Evolutionary conservation across 2,888 invertebrate species (phyloP), one percentile per base, ranked within the genome.

Genomic region (Drosophila ezoana): DNA sequence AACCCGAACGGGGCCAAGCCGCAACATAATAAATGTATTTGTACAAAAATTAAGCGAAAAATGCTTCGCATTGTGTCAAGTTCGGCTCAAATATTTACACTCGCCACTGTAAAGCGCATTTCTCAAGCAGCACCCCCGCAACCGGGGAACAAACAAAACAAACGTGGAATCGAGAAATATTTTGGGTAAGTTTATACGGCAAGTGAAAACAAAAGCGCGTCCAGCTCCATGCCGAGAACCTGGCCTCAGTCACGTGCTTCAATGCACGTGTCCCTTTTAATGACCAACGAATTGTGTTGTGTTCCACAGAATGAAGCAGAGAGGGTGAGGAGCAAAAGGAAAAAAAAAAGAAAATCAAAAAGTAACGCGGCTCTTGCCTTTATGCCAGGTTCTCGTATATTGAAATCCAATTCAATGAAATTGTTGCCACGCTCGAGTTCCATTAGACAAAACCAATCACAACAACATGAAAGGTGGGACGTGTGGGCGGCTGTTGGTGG

Each of bases 241-340:
- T 60, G 81, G 81, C 67, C 56, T 76, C 74, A 81, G 92, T 83
- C 91, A 91, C 91, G 91, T 91, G 91, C 88, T 89, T 80, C 74
- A 76, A 62, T 84, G 87, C 91, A 91, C 91, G 91, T 92, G 91
- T 90, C 91, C 77, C 87, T 90, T 90, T 92, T 91, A 92, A 91
- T 91, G 91, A 91, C 91, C 91, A 88, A 79, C 87, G 86, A 88
- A 89, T 90, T 83, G 89, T 82, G 79, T 67, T 80, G 73, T 78
- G 69, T 59, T 62, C 47, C 62, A 62, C 60, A 63, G 51, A 41
- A 20, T 28, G 18, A 23, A 18, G 11, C 14, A 13, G 10, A 8
- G 11, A 37, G 40, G 33, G 23, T 18, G 18, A 18, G 18, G 62
- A 20, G 40, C n/a, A 1, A 44, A 14, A 41, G 40, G 45, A 61